These are phyloP conservation scores for Lasius fuliginosus DNA, from an alignment of 2,888 invertebrate genomes.

Conservation along the genomic window DNA sequence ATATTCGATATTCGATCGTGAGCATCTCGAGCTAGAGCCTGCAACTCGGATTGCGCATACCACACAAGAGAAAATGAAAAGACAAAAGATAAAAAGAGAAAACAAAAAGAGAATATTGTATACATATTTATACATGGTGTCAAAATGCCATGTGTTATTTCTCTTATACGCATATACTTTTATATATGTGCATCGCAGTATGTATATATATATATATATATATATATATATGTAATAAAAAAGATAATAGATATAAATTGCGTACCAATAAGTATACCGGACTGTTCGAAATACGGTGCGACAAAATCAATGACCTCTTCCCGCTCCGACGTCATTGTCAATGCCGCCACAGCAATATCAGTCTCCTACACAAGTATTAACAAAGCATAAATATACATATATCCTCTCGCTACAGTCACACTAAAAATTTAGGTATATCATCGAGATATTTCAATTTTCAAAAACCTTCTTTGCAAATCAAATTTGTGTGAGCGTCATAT, in stretches of 20 bases:
- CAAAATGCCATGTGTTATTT: neutral
- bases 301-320: slow-evolving; percentile 97
- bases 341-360: slow-evolving; percentile 93
- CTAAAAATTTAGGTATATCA: neutral
- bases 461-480: neutral
- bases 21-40: neutral
- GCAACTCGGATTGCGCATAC: neutral
- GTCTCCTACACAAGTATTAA: slow-evolving; percentile 89
- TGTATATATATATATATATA: neutral
- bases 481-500: neutral
- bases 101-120: neutral
- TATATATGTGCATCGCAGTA: neutral
- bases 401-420: neutral
- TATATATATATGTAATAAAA: neutral
- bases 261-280: slow-evolving; percentile 95
- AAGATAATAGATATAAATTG: neutral
- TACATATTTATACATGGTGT: neutral
- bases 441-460: neutral
- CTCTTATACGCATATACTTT: neutral
- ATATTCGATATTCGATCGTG: neutral
- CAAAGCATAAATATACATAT: neutral
- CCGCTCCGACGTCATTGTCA: slow-evolving; percentile 96
- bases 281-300: slow-evolving; percentile 96
- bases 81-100: neutral
- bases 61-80: neutral